phyloP scores from a whole-genome alignment of 2,888 invertebrate genomes.

The Ernsta delagoae region DNA sequence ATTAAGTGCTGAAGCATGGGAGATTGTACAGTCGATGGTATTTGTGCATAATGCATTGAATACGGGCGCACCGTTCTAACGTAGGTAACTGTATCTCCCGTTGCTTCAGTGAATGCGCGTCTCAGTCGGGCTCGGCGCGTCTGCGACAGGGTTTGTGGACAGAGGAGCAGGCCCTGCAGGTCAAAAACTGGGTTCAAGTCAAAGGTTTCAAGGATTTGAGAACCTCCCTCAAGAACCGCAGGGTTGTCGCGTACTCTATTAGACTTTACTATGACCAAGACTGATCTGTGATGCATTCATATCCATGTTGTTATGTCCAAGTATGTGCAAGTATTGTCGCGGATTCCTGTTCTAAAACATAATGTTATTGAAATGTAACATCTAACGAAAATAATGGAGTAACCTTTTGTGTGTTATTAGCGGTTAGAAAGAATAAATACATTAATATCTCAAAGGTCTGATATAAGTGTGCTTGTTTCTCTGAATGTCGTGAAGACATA shows the following conservation, averaged over 20 bases:
- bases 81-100: slow-evolving; percentile 94
- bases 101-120: slow-evolving; percentile 95
- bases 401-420: too few relatives aligned
- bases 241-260: slow-evolving; percentile 32
- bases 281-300: not conserved
- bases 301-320: too few relatives aligned
- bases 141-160: slow-evolving; percentile 95
- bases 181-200: slow-evolving; percentile 76
- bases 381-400: too few relatives aligned
- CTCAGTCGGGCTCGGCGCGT: slow-evolving; percentile 93
- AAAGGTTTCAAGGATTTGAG: slow-evolving; percentile 58
- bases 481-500: slow-evolving; percentile 6
- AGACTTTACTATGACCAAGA: slow-evolving; percentile 25
- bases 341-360: too few relatives aligned
- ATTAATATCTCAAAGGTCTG: too few relatives aligned
- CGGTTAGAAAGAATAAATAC: too few relatives aligned
- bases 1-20: slow-evolving; percentile 37
- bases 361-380: too few relatives aligned
- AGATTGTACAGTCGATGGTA: slow-evolving; percentile 76
- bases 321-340: too few relatives aligned
- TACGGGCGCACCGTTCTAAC: slow-evolving; percentile 92
- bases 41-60: slow-evolving; percentile 72
- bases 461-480: not conserved
- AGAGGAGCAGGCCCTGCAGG: slow-evolving; percentile 93
- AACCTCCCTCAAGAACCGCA: slow-evolving; percentile 61